Evolutionary conservation across 2,888 invertebrate species (phyloP).

Genomic region (Heliconius aoede): DNA sequence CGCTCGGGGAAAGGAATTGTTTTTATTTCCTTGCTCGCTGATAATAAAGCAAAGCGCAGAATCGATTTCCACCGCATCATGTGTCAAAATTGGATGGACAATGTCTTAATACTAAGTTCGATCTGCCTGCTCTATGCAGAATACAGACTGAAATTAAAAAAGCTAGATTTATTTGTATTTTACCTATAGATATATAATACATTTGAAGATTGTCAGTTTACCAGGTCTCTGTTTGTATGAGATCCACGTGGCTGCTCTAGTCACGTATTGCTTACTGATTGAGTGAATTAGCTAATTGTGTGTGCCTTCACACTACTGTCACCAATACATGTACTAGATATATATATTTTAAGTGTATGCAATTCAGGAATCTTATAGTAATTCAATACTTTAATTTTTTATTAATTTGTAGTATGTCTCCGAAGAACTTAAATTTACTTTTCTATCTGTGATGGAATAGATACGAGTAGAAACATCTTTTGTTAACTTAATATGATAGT

Average conservation of each 20-base stretch:
- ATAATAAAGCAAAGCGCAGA: neutral
- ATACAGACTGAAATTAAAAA: neutral
- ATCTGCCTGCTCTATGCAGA: no score
- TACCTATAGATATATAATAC: neutral
- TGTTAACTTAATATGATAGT: no score
- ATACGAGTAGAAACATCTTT: no score
- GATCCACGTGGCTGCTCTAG: constrained; percentile 20
- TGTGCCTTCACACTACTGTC: constrained; percentile 26
- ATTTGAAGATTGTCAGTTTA: neutral
- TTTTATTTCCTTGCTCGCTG: neutral
- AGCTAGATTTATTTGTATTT: neutral
- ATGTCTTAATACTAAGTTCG: no score
- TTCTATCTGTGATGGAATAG: no score
- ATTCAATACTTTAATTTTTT: neutral
- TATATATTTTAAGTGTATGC: neutral
- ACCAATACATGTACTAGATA: neutral
- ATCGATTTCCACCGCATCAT: no score
- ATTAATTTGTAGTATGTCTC: neutral
- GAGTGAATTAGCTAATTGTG: constrained; percentile 37
- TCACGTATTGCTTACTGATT: constrained; percentile 40
- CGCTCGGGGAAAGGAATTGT: neutral
- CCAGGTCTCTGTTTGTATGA: neutral
- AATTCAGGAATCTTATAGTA: neutral
- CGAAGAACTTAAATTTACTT: no score
- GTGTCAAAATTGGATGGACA: no score